These are phyloP conservation scores for Zosterops hypoxanthus DNA, from an alignment of 2,113 vertebrate genomes.

Conservation along the genomic window DNA sequence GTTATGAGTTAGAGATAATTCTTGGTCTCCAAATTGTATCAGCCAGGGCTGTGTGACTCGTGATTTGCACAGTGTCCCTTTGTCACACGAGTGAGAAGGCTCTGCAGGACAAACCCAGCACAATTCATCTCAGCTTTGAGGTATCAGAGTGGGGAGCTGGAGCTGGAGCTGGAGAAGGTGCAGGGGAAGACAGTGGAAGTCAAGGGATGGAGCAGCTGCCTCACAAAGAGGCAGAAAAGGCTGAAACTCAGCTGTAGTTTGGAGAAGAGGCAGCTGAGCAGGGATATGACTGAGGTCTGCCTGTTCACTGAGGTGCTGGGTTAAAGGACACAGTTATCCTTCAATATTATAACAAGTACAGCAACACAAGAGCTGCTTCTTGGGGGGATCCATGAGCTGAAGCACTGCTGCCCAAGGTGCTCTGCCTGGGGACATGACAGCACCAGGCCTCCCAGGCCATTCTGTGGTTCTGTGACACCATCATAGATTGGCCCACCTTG, in stretches of 20 bases:
- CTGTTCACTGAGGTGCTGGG: background rate
- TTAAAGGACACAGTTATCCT: background rate
- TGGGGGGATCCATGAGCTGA: background rate
- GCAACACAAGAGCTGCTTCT: background rate
- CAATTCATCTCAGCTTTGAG: background rate
- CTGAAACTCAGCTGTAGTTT: background rate
- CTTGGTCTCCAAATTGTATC: background rate
- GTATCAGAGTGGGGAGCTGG: background rate
- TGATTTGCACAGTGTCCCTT: background rate
- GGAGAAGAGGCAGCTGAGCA: background rate
- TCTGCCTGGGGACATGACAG: background rate
- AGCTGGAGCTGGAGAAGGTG: background rate
- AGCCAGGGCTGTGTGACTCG: background rate
- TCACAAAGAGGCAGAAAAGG: background rate
- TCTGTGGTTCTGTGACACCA: background rate
- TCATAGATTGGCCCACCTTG: background rate
- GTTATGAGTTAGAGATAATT: background rate
- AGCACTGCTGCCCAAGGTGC: background rate
- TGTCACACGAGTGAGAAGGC: background rate
- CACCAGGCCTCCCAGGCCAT: background rate
- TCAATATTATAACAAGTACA: rapidly evolving
- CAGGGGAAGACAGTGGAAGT: background rate
- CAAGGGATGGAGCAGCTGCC: background rate
- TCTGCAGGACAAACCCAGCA: background rate
- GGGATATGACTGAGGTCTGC: background rate